Evolutionary conservation across 2,888 invertebrate genomes (phyloP), one percentile per base, ranked within the genome.

Genomic region (Dyspetes luteomarginatus): DNA sequence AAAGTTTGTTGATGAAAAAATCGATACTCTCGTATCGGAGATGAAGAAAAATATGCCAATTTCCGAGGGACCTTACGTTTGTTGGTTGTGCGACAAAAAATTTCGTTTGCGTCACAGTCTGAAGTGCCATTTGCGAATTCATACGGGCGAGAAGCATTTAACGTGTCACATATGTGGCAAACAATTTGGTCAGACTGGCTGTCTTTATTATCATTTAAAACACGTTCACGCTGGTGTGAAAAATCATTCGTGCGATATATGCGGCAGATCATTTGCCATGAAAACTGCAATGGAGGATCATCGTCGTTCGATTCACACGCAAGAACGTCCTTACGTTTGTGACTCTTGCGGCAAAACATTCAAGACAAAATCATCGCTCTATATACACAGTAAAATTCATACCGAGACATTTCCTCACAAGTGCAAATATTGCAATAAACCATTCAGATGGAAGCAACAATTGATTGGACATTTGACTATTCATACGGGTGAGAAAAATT

Each of bases 151-250:
- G 28, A 90, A 89, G 58, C 83, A 88, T 1, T 92, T 92, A 26
- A 92, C 92, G 1, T 94, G 94, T 82, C 92, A 92, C 9, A 89
- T 92, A 43, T 94, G 94, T 85, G 90, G 90, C 2, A 93, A 93
- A 83, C 90, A 89, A 62, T 94, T 93, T 88, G 90, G 88, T 1
- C 93, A 93, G n/a, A 87, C 92, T 0, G 93, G 93, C 1, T 93
- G 93, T 86, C 92, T 93, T 81, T 93, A 93, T 87, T 93, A 94
- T 84, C 94, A 94, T 86, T 86, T 94, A 81, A 93, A 93, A 79
- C 92, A 93, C 86, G 90, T 91, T 9, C 94, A 94, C 88, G 89
- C 88, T 0, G 90, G 91, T 7, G 88, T 90, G 24, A 92, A 93
- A 78, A 92, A 93, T 71, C 92, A 93, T 88, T 90, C 90, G 43